Base-by-base conservation (phyloP, 2,797 vertebrate genomes). In the Leuciscus waleckii region DNA sequence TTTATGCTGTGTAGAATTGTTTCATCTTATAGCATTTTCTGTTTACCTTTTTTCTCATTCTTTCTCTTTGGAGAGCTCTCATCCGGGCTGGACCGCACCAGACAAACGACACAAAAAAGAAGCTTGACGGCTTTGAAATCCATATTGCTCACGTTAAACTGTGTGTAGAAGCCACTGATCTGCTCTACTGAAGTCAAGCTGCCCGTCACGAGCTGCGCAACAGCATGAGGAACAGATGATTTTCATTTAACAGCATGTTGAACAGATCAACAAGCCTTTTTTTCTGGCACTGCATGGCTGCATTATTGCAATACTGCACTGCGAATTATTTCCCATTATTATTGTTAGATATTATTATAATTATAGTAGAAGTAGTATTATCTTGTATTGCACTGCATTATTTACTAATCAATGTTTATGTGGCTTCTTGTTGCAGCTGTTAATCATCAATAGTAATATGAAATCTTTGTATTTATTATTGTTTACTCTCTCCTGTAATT, bases 41-140 rank as follows among this genome's bases (percentile, higher is more conserved):
- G 11, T 58, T 68, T 96, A 98, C 98, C 97, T 97, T 96, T 98
- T 92, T 95, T 97, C 81, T 88, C 89, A 2, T 83, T 92, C 81
- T 79, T 93, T 81, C 68, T 94, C 89, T 91, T 94, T 0, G 94
- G 80, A 0, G 92, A 70, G 10, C 86, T 93, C 69, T 96, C 87
- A 91, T 97, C 95, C 0, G 82, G 0, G 0, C 95, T 89, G 87
- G 91, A 17, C 4, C 91, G 92, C 46, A 89, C 78, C 84, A 97
- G 87, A 89, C 94, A 93, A 17, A 97, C 88, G 79, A 97, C 88
- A 85, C 93, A 97, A 16, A 97, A 87, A 54, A 96, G 87, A 77
- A 97, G 61, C 83, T 87, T 88, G 89, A 94, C 54, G 49, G 85
- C 85, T 91, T 89, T 90, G 19, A 94, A 84, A 32, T 85, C 94